Evolutionary conservation across 1,140 invertebrate species (phyloP), one percentile per base, ranked within the genome.

Genomic region (Diabrotica undecimpunctata): DNA sequence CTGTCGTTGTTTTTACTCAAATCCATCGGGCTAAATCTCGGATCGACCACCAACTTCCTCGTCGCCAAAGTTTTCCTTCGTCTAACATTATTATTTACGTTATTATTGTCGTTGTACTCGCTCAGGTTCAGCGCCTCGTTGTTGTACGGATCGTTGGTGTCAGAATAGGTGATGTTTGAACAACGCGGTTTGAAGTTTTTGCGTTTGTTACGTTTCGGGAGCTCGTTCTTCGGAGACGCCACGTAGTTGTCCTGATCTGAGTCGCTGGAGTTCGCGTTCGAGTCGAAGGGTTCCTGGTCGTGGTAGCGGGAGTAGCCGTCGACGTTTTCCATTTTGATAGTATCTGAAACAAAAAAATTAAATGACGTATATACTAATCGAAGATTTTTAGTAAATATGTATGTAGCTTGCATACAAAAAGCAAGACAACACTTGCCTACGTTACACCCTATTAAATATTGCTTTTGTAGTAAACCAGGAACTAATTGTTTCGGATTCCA

Each of bases 111-210:
- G 39, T 67, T 73, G 66, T 71, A 73, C 53, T 81, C 76, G 57
- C 77, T 78, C 66, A 80, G 78, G 62, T 81, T 79, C 10, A 74
- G 61, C 8, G 71, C 76, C 5, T 58, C 70, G 59, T 80, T 80
- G 25, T 81, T 81, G 39, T 77, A 72, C 63, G 80, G 80, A 7
- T 80, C 78, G 60, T 80, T 81, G 35, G 80, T 80, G 39, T 77
- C 74, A 62, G 81, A 81, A 8, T 81, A 79, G 5, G 83, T 76
- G 52, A 85, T 86, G 50, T 86, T 87, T 53, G 83, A 82, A 72
- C 84, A 86, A 65, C 86, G 76, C 0, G 87, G 87, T 71, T 87
- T 85, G 77, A 88, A 88, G 74, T 88, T 87, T 73, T 88, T 88
- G 58, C 87, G 78, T 69, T 88, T 88, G 76, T 88, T 88, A 63